Evolutionary conservation across 2,888 invertebrate species (phyloP).

Genomic region (Amorpha juglandis): DNA sequence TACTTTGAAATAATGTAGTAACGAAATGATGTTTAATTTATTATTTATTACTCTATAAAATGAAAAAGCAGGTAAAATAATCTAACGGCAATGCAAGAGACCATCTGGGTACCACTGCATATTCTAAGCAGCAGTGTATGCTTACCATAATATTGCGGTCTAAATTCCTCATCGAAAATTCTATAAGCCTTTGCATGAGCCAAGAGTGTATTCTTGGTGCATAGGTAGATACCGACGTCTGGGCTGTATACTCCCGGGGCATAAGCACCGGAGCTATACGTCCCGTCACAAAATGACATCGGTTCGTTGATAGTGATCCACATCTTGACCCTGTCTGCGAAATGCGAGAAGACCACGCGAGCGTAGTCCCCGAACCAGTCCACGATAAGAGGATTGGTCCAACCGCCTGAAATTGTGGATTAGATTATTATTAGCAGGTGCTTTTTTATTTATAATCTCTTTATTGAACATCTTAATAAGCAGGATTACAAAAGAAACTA

Average conservation of each 20-base stretch:
- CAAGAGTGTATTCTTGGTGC: conserved; percentile 84
- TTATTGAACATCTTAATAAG: too few relatives aligned
- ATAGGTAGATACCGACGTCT: conserved; percentile 35
- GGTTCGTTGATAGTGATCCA: conserved; percentile 49
- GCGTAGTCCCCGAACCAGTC: conserved; percentile 49
- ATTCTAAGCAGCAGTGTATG: too few relatives aligned
- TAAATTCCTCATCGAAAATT: conserved; percentile 81
- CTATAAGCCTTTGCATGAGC: conserved; percentile 86
- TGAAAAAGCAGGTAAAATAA: too few relatives aligned
- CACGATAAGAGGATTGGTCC: conserved; percentile 42
- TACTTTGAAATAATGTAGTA: too few relatives aligned
- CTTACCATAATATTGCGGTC: conserved; percentile 46
- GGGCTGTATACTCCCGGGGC: conserved; percentile 36
- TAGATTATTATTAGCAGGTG: background rate
- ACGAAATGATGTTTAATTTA: too few relatives aligned
- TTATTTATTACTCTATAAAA: too few relatives aligned
- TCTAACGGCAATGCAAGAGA: too few relatives aligned
- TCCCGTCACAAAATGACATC: conserved; percentile 28
- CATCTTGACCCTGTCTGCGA: conserved; percentile 49
- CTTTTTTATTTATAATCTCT: too few relatives aligned
- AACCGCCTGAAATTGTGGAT: conserved; percentile 30
- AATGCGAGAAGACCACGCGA: conserved; percentile 40
- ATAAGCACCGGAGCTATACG: conserved; percentile 44
- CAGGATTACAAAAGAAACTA: too few relatives aligned
- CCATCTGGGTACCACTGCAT: too few relatives aligned